Percentiles rank a stretch among this genome's conserved stretches.
phyloP scores from a whole-genome alignment of 2,888 invertebrate species.

The Lasioglossum malachurum region DNA sequence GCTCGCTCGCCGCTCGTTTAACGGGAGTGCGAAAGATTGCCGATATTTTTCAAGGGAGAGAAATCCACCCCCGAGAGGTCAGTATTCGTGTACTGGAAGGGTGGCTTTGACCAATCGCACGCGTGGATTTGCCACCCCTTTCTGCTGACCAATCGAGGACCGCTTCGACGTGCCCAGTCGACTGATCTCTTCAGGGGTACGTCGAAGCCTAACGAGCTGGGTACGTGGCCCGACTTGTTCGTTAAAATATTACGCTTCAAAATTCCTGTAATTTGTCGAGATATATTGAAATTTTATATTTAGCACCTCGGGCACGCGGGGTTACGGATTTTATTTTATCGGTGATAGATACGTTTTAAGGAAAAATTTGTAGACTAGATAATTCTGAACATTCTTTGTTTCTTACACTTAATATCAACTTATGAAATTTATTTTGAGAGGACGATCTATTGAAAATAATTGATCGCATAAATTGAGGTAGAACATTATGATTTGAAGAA shows the following conservation, averaged over 20 bases:
- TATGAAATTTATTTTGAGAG: not conserved
- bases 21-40: conserved; percentile 47
- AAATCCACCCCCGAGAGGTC: conserved; percentile 79
- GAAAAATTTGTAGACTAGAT: too few species aligned
- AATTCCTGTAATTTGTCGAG: conserved; percentile 30
- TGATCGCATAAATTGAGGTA: not conserved
- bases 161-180: conserved; percentile 57
- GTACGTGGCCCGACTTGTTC: conserved; percentile 26
- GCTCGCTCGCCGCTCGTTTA: conserved; percentile 34
- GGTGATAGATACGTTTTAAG: not conserved
- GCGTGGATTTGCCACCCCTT: conserved; percentile 80
- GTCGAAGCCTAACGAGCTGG: conserved; percentile 46
- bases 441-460: not conserved
- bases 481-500: not conserved
- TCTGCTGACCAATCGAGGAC: conserved; percentile 82
- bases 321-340: not conserved
- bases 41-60: conserved; percentile 64
- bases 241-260: conserved; percentile 52
- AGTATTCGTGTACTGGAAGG: conserved; percentile 80
- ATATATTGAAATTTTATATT: conserved; percentile 8
- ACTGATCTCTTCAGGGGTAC: conserved; percentile 40
- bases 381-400: not conserved
- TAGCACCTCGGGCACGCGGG: not conserved
- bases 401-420: not conserved
- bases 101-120: conserved; percentile 81